Evolutionary conservation across 35 echinoderm and acorn worm species (phyloP).

Genomic region (Ophioderma brevispina): DNA sequence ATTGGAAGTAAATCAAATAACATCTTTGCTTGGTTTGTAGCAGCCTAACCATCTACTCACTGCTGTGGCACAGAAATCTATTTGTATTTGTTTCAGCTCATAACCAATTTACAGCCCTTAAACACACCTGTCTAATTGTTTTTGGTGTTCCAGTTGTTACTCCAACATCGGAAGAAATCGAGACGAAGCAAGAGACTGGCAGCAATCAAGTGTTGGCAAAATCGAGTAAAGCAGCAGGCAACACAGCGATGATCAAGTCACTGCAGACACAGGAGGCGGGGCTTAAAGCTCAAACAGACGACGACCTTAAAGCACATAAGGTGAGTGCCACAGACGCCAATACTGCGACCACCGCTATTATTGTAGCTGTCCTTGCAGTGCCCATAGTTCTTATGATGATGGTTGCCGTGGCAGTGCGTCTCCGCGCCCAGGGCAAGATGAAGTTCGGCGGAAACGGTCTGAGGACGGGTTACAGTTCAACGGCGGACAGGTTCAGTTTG

Average conservation of each 20-base stretch:
- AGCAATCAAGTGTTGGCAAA: not conserved
- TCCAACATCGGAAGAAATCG: not conserved
- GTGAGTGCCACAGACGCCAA: conserved; percentile 14
- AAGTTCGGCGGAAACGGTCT: conserved; percentile 4
- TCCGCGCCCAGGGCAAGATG: conserved; percentile 81
- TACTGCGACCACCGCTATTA: conserved; percentile 67
- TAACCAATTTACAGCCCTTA: too few species aligned
- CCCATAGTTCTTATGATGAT: conserved; percentile 91
- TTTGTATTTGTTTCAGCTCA: too few species aligned
- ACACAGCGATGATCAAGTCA: not conserved
- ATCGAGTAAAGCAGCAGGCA: not conserved
- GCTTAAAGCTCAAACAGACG: not conserved
- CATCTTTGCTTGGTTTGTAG: too few species aligned
- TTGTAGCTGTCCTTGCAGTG: conserved; percentile 79
- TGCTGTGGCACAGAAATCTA: too few species aligned
- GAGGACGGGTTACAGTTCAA: conserved; percentile 8
- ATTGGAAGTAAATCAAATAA: too few species aligned
- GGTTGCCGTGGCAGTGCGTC: conserved; percentile 73
- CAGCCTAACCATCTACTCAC: too few species aligned
- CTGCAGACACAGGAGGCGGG: not conserved
- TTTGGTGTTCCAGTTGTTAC: too few species aligned
- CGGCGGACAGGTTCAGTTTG: conserved; percentile 69
- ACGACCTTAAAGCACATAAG: not conserved
- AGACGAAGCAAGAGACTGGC: not conserved
- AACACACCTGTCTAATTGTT: too few species aligned